Evolutionary conservation across 1,140 invertebrate genomes (phyloP).

Genomic region (Anadara kagoshimensis): DNA sequence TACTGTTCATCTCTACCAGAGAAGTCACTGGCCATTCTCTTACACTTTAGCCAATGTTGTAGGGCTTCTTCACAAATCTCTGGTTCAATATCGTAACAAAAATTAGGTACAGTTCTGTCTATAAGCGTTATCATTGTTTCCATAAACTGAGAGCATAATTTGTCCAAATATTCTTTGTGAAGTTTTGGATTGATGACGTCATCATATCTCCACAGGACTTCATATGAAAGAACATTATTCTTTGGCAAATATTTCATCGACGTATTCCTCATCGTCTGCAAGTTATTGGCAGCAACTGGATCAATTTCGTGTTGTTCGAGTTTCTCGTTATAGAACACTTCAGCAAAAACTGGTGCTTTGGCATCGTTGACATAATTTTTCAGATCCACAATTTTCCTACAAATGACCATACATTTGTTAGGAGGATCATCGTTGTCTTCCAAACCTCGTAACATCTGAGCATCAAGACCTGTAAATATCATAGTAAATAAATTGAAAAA

Average conservation of each 20-base stretch:
- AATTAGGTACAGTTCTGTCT: constrained; percentile 48
- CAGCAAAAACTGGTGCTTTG: constrained; percentile 54
- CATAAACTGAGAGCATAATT: constrained; percentile 51
- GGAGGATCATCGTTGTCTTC: constrained; percentile 47
- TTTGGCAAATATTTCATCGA: constrained; percentile 43
- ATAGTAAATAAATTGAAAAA: no score
- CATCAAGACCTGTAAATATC: constrained; percentile 59
- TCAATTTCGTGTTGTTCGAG: constrained; percentile 56
- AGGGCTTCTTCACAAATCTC: constrained; percentile 52
- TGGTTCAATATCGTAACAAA: constrained; percentile 33
- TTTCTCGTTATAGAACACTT: constrained; percentile 58
- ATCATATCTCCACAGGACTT: constrained; percentile 69
- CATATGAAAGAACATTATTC: constrained; percentile 52
- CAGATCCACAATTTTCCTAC: constrained; percentile 65
- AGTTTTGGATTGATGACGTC: constrained; percentile 65
- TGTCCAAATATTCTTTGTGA: constrained; percentile 63
- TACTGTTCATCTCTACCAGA: constrained; percentile 91
- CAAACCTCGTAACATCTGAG: constrained; percentile 52
- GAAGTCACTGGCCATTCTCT: constrained; percentile 76
- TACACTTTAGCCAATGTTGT: constrained; percentile 56
- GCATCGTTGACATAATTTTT: constrained; percentile 66
- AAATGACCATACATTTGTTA: constrained; percentile 55
- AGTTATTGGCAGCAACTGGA: constrained; percentile 39
- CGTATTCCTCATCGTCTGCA: constrained; percentile 52
- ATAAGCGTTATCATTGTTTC: constrained; percentile 48